These are phyloP conservation scores for Trissolcus basalis DNA, from an alignment of 1,140 invertebrate genomes.

Conservation along the genomic window DNA sequence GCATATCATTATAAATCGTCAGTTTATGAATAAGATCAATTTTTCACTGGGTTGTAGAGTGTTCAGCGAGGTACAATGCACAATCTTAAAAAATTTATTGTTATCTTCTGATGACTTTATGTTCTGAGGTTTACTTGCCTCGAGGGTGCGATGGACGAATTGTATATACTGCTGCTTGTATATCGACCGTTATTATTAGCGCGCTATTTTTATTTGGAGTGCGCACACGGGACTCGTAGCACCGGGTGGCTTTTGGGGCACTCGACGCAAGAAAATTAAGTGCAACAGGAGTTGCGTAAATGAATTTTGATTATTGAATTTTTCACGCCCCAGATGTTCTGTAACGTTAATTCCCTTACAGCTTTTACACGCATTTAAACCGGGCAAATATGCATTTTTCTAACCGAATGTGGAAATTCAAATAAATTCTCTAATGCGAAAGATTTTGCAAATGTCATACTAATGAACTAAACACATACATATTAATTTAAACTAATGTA, in stretches of 20 bases:
- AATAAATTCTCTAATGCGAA: no score
- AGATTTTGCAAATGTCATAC: no score
- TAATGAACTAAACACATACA: no score
- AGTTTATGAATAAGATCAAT: no score
- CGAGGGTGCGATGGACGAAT: constrained; percentile 48
- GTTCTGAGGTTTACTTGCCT: constrained; percentile 46
- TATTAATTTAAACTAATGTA: no score
- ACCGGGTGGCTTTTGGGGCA: constrained; percentile 26
- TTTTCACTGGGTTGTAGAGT: no score
- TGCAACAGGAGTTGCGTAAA: constrained; percentile 5
- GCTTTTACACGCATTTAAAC: not conserved
- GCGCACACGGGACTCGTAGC: constrained; percentile 48
- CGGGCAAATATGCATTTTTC: no score
- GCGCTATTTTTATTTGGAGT: constrained; percentile 50
- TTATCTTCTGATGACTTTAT: constrained; percentile 55
- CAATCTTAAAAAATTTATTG: constrained; percentile 48
- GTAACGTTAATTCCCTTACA: not conserved
- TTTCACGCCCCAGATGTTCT: not conserved
- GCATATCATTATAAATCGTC: no score
- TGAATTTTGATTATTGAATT: constrained; percentile 28
- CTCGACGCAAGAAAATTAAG: constrained; percentile 22
- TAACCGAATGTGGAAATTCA: no score
- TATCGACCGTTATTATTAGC: constrained; percentile 42
- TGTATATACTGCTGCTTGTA: constrained; percentile 39
- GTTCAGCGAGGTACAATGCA: not conserved